Conservation (phyloP, 2,888 invertebrate genomes). For the Himalopsyche japonica region DNA sequence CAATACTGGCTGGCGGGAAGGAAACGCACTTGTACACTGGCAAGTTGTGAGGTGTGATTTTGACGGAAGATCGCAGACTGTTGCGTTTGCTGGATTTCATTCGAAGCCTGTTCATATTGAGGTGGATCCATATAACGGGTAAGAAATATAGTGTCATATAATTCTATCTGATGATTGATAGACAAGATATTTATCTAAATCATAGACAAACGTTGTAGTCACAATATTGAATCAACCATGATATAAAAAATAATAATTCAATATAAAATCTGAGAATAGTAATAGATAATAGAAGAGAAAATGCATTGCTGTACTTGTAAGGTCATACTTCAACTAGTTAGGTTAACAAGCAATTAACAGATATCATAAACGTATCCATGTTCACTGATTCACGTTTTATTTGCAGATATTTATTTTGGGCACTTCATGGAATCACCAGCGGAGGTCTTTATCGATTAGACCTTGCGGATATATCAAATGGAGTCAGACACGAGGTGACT, state of each 20-base stretch:
- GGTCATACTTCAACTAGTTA: too few relatives aligned
- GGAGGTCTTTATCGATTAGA: conserved; percentile 78
- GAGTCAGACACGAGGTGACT: conserved; percentile 69
- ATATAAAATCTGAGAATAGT: too few relatives aligned
- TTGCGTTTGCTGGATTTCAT: conserved; percentile 71
- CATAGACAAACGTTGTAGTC: too few relatives aligned
- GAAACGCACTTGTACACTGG: conserved; percentile 57
- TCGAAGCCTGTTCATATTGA: conserved; percentile 78
- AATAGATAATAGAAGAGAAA: too few relatives aligned
- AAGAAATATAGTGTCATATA: conserved; percentile 44
- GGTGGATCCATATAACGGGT: conserved; percentile 93
- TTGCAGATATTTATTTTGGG: conserved; percentile 80
- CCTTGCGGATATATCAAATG: conserved; percentile 75
- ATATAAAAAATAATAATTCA: too few relatives aligned
- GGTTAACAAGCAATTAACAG: too few relatives aligned
- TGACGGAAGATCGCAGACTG: conserved; percentile 70
- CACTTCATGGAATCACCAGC: conserved; percentile 58
- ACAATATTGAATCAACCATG: too few relatives aligned
- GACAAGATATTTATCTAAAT: too few relatives aligned
- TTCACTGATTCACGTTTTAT: not conserved
- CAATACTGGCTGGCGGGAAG: conserved; percentile 46
- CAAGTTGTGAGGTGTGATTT: conserved; percentile 77
- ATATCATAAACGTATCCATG: not conserved
- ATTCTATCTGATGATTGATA: too few relatives aligned
- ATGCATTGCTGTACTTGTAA: too few relatives aligned